phyloP scores from a whole-genome alignment of 2,113 vertebrate species.

The Pitta sordida region DNA sequence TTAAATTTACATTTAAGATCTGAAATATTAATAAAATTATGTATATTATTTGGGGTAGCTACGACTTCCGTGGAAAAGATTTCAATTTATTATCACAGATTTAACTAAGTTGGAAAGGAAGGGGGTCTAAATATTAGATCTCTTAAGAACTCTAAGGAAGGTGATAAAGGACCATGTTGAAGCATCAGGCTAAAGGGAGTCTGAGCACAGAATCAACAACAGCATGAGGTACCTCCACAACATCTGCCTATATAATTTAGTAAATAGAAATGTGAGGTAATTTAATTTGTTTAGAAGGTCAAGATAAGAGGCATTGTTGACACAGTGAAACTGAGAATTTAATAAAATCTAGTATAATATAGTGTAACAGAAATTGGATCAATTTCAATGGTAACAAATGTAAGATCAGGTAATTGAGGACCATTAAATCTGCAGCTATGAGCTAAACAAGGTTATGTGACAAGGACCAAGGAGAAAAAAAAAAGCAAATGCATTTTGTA shows the following conservation, averaged over 20 bases:
- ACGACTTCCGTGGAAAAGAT: not conserved
- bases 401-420: not conserved
- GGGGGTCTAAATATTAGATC: not conserved
- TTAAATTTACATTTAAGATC: not conserved
- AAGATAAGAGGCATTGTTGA: not conserved
- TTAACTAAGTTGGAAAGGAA: not conserved
- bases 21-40: not conserved
- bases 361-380: not conserved
- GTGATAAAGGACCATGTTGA: not conserved
- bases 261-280: not conserved
- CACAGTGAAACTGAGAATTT: not conserved
- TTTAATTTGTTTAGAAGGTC: not conserved
- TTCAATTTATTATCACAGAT: not conserved
- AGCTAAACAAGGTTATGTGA: not conserved
- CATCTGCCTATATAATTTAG: not conserved
- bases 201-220: not conserved
- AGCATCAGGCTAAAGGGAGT: not conserved
- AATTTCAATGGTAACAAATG: not conserved
- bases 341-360: not conserved
- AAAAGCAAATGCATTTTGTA: not conserved
- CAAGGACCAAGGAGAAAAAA: not conserved
- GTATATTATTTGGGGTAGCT: not conserved
- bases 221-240: not conserved
- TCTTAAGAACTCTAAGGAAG: not conserved
- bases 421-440: not conserved